Evolutionary conservation across 2,888 invertebrate genomes (phyloP).

Genomic region (Doris montereyensis): DNA sequence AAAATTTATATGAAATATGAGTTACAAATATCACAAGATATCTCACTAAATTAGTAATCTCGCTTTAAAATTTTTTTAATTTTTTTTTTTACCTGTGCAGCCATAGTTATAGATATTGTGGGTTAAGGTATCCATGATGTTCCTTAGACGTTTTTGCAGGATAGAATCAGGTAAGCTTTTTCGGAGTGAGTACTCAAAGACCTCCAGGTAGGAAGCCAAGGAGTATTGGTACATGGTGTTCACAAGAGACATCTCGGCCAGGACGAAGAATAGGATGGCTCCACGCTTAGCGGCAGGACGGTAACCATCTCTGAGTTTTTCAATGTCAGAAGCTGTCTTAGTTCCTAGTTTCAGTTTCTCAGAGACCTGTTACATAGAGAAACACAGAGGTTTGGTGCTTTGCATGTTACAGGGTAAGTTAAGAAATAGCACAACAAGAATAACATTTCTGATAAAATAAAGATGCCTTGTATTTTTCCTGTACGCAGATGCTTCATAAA

Average conservation of each 20-base stretch:
- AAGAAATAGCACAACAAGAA: no score
- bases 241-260: conserved; percentile 90
- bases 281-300: conserved; percentile 88
- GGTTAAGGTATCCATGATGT: conserved; percentile 88
- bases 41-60: no score
- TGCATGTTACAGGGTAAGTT: no score
- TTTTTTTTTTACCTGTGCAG: conserved; percentile 80
- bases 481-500: no score
- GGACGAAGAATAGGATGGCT: conserved; percentile 90
- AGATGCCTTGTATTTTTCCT: no score
- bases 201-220: conserved; percentile 86
- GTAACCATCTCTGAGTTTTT: conserved; percentile 87
- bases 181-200: conserved; percentile 85
- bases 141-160: conserved; percentile 81
- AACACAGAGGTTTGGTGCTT: no score
- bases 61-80: no score
- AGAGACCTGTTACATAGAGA: conserved; percentile 79
- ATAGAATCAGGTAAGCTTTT: conserved; percentile 88
- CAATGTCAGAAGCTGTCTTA: conserved; percentile 86
- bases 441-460: no score
- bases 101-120: conserved; percentile 92
- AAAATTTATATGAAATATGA: no score
- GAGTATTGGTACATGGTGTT: conserved; percentile 96
- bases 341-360: conserved; percentile 85
- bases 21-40: no score